phyloP scores from a whole-genome alignment of 2,113 vertebrate genomes.

The Microtus montanus region DNA sequence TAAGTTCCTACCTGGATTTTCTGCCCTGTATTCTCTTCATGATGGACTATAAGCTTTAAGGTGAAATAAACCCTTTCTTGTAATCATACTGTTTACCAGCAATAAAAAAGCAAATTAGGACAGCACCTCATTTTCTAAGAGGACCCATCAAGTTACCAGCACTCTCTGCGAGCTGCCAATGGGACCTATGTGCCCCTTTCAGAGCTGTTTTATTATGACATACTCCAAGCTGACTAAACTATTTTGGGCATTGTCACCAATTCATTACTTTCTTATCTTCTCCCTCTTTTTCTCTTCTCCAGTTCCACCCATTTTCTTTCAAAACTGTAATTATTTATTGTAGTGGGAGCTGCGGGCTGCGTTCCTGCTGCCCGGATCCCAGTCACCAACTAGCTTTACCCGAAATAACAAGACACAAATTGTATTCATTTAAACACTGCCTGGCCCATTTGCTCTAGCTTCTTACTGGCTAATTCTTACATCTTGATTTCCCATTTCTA shows the following conservation, averaged over 20 bases:
- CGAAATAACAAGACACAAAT: too few species aligned
- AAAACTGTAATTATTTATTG: background rate
- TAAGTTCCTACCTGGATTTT: background rate
- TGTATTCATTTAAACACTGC: too few species aligned
- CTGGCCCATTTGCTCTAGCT: too few species aligned
- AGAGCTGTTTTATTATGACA: background rate
- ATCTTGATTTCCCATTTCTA: too few species aligned
- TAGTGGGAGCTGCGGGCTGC: too few species aligned
- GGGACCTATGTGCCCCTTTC: background rate
- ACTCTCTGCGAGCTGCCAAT: background rate
- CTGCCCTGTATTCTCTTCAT: background rate
- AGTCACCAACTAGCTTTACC: too few species aligned
- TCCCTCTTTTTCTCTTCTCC: background rate
- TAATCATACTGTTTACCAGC: background rate
- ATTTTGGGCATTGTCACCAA: background rate
- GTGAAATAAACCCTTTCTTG: background rate
- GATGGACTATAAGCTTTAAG: background rate
- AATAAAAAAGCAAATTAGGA: background rate
- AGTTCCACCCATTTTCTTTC: background rate
- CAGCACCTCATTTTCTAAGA: background rate
- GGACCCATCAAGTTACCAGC: background rate
- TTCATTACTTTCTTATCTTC: background rate
- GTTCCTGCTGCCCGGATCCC: too few species aligned
- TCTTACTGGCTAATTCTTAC: too few species aligned
- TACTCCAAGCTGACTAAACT: background rate